phyloP scores from a whole-genome alignment of 2,888 invertebrate genomes.

The Eurytoma adleriae region DNA sequence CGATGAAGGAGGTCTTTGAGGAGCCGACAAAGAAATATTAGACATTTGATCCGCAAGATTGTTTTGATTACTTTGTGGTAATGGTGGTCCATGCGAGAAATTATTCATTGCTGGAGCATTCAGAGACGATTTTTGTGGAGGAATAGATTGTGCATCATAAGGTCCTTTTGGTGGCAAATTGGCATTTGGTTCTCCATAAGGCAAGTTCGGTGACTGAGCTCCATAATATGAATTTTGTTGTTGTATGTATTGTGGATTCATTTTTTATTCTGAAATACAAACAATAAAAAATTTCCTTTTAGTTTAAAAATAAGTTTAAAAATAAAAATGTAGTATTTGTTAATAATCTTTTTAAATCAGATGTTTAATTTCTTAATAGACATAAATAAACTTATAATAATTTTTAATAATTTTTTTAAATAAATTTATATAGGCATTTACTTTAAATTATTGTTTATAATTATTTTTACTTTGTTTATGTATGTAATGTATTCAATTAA shows the following conservation, averaged over 20 bases:
- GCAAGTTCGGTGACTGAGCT: constrained; percentile 58
- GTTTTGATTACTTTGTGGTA: constrained; percentile 62
- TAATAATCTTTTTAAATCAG: background rate
- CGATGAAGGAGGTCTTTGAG: constrained; percentile 62
- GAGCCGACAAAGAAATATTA: constrained; percentile 65
- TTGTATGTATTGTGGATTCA: constrained; percentile 78
- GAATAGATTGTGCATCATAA: constrained; percentile 56
- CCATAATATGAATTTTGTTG: constrained; percentile 63
- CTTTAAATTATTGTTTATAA: background rate
- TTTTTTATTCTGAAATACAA: constrained; percentile 59
- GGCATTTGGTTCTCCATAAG: constrained; percentile 64
- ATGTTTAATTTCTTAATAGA: background rate
- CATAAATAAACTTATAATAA: background rate
- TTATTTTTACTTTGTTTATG: background rate
- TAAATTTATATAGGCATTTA: background rate
- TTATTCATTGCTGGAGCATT: constrained; percentile 7
- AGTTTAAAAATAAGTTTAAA: background rate
- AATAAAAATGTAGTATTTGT: background rate
- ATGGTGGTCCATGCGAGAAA: constrained; percentile 60
- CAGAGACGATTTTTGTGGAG: constrained; percentile 60
- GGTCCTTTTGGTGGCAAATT: constrained; percentile 64
- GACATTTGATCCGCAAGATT: constrained; percentile 68
- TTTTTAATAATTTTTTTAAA: background rate
- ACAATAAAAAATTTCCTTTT: background rate
- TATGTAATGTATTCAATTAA: background rate